Evolutionary conservation across 2,888 invertebrate species (phyloP), one percentile per base, ranked within the genome.

Genomic region (Venusia cambrica): DNA sequence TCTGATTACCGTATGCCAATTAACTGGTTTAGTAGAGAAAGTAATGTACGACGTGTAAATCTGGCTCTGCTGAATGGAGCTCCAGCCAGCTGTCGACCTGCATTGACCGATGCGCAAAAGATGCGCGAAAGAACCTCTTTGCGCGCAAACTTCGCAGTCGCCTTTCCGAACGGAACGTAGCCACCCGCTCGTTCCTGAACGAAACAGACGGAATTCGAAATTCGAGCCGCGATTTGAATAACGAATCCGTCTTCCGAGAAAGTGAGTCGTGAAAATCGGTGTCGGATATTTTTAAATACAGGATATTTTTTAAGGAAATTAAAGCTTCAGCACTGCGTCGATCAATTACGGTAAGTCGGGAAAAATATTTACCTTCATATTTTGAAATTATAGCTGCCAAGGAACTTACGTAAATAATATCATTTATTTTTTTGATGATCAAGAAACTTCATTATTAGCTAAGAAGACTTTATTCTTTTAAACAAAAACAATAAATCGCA

Each of bases 231-330:
- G 32, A 36, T 57, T 57, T 45, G 49, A 57, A 62, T 42, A 42
- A 29, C 54, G 49, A 53, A 56, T 55, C 48, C 55, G 45, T 54
- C 41, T 29, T 44, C 49, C 51, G 54, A 63, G 63, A 65, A 64
- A 77, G 78, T 79, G 80, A 68, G 54, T 64, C 64, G 73, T 70
- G 71, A 51, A 56, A 56, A 60, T 49, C 67, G 70, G 71, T 73
- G 71, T 62, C 66, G 56, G 59, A 50, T 52, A 58, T 48, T 48
- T 50, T 56, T 63, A 62, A 57, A 50, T 54, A 51, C 64, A 60
- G 74, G 74, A 78, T 54, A 51, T 40, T 76, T 66, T n/a, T 32
- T 38, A 18, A 40, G 37, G 34, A 33, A 71, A 64, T 59, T 51
- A 57, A 51, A 42, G 51, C 58, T 55, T 53, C 46, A 22, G 48